Conservation (phyloP, 2,113 vertebrate genomes). For the Dromaius novaehollandiae region DNA sequence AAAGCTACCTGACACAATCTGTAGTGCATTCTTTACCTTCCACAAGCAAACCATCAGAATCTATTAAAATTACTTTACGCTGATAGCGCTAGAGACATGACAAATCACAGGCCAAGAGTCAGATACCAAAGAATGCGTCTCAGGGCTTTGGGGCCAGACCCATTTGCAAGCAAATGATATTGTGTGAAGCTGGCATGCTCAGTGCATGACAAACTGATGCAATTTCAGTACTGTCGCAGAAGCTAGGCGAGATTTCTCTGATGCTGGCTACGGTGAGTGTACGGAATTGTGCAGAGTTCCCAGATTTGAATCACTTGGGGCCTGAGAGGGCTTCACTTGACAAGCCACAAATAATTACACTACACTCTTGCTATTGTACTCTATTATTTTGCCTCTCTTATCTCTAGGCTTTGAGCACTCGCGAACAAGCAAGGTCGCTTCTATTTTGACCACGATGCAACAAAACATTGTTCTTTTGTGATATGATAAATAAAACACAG, state of each 20-base stretch:
- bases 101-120: slow-evolving; percentile 84
- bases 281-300: slow-evolving; percentile 80
- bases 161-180: slow-evolving; percentile 88
- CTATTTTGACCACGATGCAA: slow-evolving; percentile 90
- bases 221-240: slow-evolving; percentile 90
- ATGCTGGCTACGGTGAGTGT: slow-evolving; percentile 76
- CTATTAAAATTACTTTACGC: slow-evolving; percentile 82
- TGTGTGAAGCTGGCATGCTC: slow-evolving; percentile 77
- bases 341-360: slow-evolving; percentile 98
- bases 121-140: slow-evolving; percentile 77
- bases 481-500: slow-evolving; percentile 91
- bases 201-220: slow-evolving; percentile 96
- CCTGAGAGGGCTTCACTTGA: slow-evolving; percentile 85
- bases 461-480: slow-evolving; percentile 89
- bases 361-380: slow-evolving; percentile 82
- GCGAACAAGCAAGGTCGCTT: slow-evolving; percentile 92
- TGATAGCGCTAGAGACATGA: slow-evolving; percentile 82
- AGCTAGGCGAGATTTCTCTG: slow-evolving; percentile 89
- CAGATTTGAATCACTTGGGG: slow-evolving; percentile 93
- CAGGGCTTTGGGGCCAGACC: slow-evolving; percentile 73
- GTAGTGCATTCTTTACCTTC: slow-evolving; percentile 71
- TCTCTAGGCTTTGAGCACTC: slow-evolving; percentile 84
- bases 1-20: slow-evolving; percentile 69
- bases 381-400: slow-evolving; percentile 93
- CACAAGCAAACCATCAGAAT: slow-evolving; percentile 78